Conservation (phyloP, 2,888 invertebrate genomes). For the Automeris io region DNA sequence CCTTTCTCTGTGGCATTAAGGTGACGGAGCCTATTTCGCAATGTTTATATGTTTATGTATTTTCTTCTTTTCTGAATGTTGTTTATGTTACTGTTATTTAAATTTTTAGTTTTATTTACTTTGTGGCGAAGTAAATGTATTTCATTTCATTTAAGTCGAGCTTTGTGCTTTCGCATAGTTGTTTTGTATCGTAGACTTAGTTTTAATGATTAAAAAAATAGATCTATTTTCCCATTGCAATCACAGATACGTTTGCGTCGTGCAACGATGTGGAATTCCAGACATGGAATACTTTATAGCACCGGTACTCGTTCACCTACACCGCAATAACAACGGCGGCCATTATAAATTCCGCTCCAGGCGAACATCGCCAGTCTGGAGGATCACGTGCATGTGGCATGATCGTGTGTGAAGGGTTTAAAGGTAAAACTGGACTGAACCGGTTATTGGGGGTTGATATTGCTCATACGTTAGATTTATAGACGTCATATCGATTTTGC, state of each 20-base stretch:
- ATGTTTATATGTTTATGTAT: too few species aligned
- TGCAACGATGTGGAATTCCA: conserved; percentile 1
- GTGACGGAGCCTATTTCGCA: too few species aligned
- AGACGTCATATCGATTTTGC: too few species aligned
- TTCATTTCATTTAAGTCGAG: too few species aligned
- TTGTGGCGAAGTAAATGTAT: too few species aligned
- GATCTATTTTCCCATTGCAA: background rate
- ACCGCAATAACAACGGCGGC: background rate
- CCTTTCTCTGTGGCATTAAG: too few species aligned
- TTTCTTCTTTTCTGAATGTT: too few species aligned
- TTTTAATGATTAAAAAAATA: background rate
- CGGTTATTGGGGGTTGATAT: background rate
- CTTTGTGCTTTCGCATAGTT: too few species aligned
- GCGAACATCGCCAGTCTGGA: background rate
- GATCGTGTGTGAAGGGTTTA: background rate
- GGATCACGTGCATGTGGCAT: background rate
- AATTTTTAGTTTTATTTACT: too few species aligned
- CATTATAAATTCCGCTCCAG: conserved; percentile 8
- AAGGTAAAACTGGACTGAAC: too few species aligned
- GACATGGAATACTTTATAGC: conserved; percentile 4
- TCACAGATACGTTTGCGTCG: background rate
- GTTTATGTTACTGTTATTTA: too few species aligned
- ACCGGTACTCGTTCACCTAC: conserved; percentile 9
- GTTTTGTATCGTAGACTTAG: too few species aligned
- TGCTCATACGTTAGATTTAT: background rate